Base-by-base conservation (phyloP, 2,888 invertebrate genomes). In the Spisula solida region DNA sequence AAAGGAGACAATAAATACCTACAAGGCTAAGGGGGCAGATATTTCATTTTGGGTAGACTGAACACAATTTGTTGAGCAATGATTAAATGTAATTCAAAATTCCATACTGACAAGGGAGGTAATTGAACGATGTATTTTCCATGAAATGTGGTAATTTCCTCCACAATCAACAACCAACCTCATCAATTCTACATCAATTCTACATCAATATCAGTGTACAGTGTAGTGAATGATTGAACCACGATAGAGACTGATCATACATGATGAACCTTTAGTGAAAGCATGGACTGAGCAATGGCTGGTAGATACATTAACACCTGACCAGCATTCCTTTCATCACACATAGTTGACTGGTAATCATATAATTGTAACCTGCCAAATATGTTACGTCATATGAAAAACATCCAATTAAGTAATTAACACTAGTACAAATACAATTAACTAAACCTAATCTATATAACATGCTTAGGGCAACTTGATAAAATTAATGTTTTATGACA, bases 351-450 rank as follows among this genome's bases (percentile, higher is more conserved):
- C 41, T 41, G 41, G 41, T 41, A 34, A 75, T 31, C 75, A 75
- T 0, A 16, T 75, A 75, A 34, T 75, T 5, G 4, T 41, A 41
- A 75, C 12, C 16, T 31, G 25, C 34, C 60, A 75, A 75, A 34
- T 75, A 31, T 70, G 31, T 75, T 34, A 75, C 34, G 31, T 75
- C 31, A 75, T 75, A 34, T 5, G 31, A 75, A 34, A 75, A 75
- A 75, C 34, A 75, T 75, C 18, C 75, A 75, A 75, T 75, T 31
- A 75, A 75, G 34, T 31, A 75, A 75, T 75, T 31, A 75, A 75
- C 75, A 75, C 31, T 41, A 41, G 31, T 31, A 34, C 34, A 25
- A 18, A 75, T 75, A 75, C 25, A 18, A 34, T 34, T 75, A 34
- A 75, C 34, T 31, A 75, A 31, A 75, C 18, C 31, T 75, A 75